Evolutionary conservation across 2,888 invertebrate species (phyloP), one percentile per base, ranked within the genome.

Genomic region (Scaptomyza tumidula): DNA sequence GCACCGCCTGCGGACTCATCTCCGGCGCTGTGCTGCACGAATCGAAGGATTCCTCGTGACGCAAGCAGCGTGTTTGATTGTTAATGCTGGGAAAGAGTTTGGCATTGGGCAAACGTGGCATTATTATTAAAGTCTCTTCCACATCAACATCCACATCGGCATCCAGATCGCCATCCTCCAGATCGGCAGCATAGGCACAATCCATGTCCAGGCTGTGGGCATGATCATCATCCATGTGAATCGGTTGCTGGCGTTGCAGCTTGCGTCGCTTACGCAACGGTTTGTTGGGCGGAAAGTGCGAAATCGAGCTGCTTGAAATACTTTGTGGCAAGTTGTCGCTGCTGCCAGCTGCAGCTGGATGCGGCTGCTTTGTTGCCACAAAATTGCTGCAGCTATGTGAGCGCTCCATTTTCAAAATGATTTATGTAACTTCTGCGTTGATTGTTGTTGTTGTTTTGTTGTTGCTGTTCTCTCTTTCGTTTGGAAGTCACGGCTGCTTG

Each of bases 321-420:
- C 59, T 43, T 41, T 64, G 68, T 13, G 66, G 69, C 69, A 85
- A 64, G 53, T 86, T 80, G 53, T 88, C 87, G 43, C 72, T 86
- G 71, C 85, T 84, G 45, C 83, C 74, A 29, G 77, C 69, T 37
- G 80, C 74, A 29, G 77, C 69, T 37, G 80, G 69, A 33, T 64
- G 67, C 27, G 56, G 48, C 65, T 63, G 45, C 37, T 7, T 10
- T 33, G n/a, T 6, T 31, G 44, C 48, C 45, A 60, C 81, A 39
- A 86, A 86, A 53, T 86, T 86, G 58, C 85, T 75, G 70, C 85
- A 86, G 48, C 85, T 86, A n/a, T 75, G 80, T 37, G 85, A 88
- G 9, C 85, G 89, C 33, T 86, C 85, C 85, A 86, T 85, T 24
- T 24, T 48, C 10, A 16, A 24, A 14, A 11, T 10, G 4, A 6